Conservation (phyloP, 2,888 invertebrate species). For the Sesamia inferens region DNA sequence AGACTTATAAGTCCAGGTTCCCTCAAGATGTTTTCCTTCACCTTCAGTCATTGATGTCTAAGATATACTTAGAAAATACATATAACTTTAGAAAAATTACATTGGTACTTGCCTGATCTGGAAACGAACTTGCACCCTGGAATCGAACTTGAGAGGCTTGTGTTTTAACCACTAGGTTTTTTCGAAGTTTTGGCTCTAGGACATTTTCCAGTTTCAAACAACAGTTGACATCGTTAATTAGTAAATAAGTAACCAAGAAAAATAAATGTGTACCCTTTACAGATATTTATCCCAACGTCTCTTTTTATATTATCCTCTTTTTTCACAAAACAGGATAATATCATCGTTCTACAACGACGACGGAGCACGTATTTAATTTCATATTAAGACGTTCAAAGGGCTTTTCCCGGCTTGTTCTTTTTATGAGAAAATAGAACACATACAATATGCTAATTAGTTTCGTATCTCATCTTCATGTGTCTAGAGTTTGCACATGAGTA, state of each 20-base stretch:
- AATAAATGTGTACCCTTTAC: background rate
- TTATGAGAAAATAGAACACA: conserved; percentile 28
- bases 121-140: no score
- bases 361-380: conserved; percentile 52
- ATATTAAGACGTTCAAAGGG: conserved; percentile 38
- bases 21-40: no score
- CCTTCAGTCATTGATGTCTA: no score
- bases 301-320: conserved; percentile 2
- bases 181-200: no score
- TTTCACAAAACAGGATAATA: conserved; percentile 12
- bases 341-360: background rate
- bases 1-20: no score
- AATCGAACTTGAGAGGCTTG: no score
- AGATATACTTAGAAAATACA: no score
- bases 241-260: background rate
- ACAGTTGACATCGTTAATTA: background rate
- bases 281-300: background rate
- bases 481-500: background rate
- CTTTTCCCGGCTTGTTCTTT: conserved; percentile 6
- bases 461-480: conserved; percentile 22
- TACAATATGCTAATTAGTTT: conserved; percentile 43
- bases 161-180: no score
- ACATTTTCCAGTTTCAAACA: no score
- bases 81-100: no score
- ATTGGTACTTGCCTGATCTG: no score